Evolutionary conservation across 1,140 invertebrate species (phyloP).

Genomic region (Zaprionus ghesquierei): DNA sequence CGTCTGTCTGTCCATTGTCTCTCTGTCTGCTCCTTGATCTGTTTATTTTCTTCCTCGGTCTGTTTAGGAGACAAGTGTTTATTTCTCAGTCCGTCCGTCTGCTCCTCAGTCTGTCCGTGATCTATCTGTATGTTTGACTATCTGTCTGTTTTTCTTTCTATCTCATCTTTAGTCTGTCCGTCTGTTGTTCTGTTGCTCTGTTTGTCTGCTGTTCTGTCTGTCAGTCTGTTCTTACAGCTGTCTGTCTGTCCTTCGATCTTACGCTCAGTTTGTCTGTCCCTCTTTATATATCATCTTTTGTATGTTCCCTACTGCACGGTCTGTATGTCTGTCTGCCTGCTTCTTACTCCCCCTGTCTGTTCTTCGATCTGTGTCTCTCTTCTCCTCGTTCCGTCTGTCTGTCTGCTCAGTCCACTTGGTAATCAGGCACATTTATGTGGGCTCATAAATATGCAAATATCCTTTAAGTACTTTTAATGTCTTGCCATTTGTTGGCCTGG

Average conservation of each 20-base stretch:
- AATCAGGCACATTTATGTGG: conserved; percentile 78
- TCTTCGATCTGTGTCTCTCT: background rate
- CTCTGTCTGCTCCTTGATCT: too few species aligned
- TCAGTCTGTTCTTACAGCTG: background rate
- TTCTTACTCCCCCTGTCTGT: too few species aligned
- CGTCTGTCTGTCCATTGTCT: too few species aligned
- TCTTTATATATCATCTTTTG: background rate
- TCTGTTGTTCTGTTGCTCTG: background rate
- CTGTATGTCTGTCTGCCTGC: background rate
- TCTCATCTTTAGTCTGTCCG: too few species aligned
- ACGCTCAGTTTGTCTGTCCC: background rate
- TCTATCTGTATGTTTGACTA: background rate
- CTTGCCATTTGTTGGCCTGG: conserved; percentile 75
- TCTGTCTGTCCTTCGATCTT: background rate
- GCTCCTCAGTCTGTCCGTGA: background rate
- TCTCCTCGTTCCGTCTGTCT: background rate
- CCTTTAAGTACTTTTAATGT: conserved; percentile 80
- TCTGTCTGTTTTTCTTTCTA: background rate
- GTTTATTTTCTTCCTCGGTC: too few species aligned
- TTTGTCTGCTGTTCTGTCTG: background rate
- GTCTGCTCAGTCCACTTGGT: conserved; percentile 10
- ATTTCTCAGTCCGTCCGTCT: background rate
- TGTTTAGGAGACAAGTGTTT: background rate
- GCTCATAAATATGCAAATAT: conserved; percentile 82
- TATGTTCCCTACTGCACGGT: too few species aligned